Evolutionary conservation across 2,113 vertebrate genomes (phyloP), one percentile per base, ranked within the genome.

Genomic region (Oenanthe oenanthe): DNA sequence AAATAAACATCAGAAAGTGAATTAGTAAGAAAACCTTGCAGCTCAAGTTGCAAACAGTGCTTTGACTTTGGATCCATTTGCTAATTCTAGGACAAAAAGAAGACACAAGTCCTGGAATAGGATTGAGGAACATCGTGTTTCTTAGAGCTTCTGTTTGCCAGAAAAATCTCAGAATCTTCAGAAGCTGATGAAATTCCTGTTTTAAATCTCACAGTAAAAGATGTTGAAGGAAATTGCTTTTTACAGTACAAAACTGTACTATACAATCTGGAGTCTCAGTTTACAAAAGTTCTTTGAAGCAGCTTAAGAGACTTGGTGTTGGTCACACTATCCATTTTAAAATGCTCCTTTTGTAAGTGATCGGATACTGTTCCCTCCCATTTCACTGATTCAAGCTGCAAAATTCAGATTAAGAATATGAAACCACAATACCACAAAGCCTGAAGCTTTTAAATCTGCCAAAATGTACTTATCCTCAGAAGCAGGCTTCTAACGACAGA

Each of bases 401-500:
- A 92, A 92, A 92, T 90, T 90, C 92, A 95, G 85, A 90, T 88
- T 75, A 92, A 70, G 79, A 92, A 95, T 93, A 17, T 73, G 82
- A 94, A 92, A 93, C 76, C 79, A 77, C 72, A 93, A 82, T 56
- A 93, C 76, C 79, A 83, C 72, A 94, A 83, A 74, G 95, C 82
- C 67, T 74, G 74, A 54, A 91, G 85, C 70, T 79, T 90, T 94
- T 47, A 83, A 54, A 76, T 73, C 88, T 95, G 92, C 82, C 92
- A 95, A 83, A 85, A 90, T 43, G 38, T 61, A 67, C 82, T 95
- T 71, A 90, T 83, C 51, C 72, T 83, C 67, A 88, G 60, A 95
- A 85, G 26, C 31, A 71, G 5, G 32, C 79, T 95, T 85, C 63
- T 56, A 94, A 86, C 0, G 0, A 73, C 85, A 85, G 71, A 92